Conservation (phyloP, 2,113 vertebrate species). For the Dasyprocta punctata region DNA sequence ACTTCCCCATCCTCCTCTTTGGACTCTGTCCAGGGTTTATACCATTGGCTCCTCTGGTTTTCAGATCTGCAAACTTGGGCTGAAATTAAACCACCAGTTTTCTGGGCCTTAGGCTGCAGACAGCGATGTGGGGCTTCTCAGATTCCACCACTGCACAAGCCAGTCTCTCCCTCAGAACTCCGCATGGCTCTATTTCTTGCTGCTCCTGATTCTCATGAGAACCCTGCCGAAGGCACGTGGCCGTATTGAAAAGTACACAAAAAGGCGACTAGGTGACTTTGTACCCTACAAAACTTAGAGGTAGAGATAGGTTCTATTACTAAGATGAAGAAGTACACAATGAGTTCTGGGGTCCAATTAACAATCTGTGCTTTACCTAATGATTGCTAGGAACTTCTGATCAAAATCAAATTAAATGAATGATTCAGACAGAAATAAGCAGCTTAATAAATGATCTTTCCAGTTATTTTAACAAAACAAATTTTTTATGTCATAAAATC, state of each 20-base stretch:
- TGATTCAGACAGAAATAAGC: background rate
- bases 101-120: background rate
- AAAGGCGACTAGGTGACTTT: background rate
- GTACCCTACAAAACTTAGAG: background rate
- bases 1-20: background rate
- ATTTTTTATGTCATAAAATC: background rate
- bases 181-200: background rate
- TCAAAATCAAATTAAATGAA: background rate
- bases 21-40: too few relatives aligned
- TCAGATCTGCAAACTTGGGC: too few relatives aligned
- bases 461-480: background rate
- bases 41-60: too few relatives aligned
- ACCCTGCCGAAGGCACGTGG: too few relatives aligned
- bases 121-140: background rate
- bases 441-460: background rate
- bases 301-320: fast-evolving
- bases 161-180: background rate
- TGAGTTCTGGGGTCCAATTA: too few relatives aligned
- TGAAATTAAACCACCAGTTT: background rate
- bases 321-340: background rate
- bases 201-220: background rate
- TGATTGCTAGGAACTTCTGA: background rate
- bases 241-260: background rate
- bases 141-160: background rate
- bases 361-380: background rate